Conservation (phyloP, 2,888 invertebrate genomes). For the Drosophila affinis region DNA sequence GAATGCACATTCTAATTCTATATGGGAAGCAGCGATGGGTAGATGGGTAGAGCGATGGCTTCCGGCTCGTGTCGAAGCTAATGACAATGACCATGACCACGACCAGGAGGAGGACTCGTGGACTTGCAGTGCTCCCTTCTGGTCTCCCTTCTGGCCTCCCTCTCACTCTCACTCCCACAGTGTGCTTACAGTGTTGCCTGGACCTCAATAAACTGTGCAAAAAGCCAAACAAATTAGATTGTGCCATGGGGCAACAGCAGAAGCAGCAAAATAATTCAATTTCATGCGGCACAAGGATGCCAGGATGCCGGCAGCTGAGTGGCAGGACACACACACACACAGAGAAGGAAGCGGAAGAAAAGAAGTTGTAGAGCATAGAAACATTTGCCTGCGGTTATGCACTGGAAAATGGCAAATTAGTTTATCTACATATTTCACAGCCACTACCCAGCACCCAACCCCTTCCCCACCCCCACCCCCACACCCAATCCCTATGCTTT, state of each 20-base stretch:
- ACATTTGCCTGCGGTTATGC: constrained; percentile 30
- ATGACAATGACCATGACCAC: too few species aligned
- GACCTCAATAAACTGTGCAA: constrained; percentile 6
- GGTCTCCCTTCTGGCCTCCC: too few species aligned
- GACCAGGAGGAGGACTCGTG: too few species aligned
- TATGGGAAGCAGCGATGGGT: too few species aligned
- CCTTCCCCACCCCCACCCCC: neutral
- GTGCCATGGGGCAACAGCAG: constrained; percentile 21
- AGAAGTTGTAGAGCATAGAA: neutral
- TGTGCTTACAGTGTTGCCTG: constrained; percentile 8
- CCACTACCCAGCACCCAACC: too few species aligned
- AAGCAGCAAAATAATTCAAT: constrained; percentile 12
- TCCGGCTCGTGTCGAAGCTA: too few species aligned
- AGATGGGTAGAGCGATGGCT: too few species aligned
- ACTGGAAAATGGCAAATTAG: constrained; percentile 40
- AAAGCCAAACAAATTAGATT: constrained; percentile 36
- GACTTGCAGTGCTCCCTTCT: too few species aligned
- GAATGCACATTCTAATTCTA: too few species aligned
- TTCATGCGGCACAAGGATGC: constrained; percentile 11
- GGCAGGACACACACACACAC: neutral
- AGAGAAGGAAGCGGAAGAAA: neutral
- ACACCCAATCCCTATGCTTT: neutral
- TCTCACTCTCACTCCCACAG: too few species aligned
- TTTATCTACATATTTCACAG: constrained; percentile 29
- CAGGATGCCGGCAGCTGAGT: neutral